These are phyloP conservation scores for Incurvaria masculella DNA, from an alignment of 2,888 invertebrate species.

Conservation along the genomic window DNA sequence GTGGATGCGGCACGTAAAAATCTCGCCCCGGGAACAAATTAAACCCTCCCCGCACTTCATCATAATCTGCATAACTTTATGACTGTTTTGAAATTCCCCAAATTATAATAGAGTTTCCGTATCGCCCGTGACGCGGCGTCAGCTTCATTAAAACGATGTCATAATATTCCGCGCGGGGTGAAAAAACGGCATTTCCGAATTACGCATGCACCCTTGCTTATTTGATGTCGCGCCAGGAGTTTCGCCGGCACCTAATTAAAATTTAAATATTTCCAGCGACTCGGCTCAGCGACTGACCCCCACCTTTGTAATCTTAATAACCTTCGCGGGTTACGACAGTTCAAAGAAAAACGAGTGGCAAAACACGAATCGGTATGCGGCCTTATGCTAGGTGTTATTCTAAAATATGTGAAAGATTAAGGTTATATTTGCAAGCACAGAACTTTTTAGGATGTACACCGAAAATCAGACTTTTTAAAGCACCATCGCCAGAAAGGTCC, in stretches of 20 bases:
- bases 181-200: constrained; percentile 34
- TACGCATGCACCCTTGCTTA: constrained; percentile 45
- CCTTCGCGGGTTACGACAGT: constrained; percentile 8
- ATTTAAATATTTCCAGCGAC: constrained; percentile 41
- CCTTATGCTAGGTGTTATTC: no score
- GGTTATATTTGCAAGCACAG: no score
- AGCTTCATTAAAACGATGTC: constrained; percentile 32
- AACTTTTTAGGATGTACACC: no score
- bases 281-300: constrained; percentile 43
- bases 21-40: neutral
- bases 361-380: no score
- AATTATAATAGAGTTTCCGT: neutral
- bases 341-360: neutral
- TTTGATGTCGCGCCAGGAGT: constrained; percentile 20
- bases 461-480: no score
- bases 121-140: constrained; percentile 19
- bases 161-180: constrained; percentile 31
- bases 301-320: constrained; percentile 40
- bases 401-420: no score
- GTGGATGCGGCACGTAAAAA: no score
- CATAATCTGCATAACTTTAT: neutral
- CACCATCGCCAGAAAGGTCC: no score
- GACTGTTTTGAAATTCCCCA: neutral
- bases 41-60: neutral
- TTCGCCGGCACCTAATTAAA: constrained; percentile 43